Evolutionary conservation across 2,888 invertebrate species (phyloP), one percentile per base, ranked within the genome.

Genomic region (Branchinecta sandiegonensis): DNA sequence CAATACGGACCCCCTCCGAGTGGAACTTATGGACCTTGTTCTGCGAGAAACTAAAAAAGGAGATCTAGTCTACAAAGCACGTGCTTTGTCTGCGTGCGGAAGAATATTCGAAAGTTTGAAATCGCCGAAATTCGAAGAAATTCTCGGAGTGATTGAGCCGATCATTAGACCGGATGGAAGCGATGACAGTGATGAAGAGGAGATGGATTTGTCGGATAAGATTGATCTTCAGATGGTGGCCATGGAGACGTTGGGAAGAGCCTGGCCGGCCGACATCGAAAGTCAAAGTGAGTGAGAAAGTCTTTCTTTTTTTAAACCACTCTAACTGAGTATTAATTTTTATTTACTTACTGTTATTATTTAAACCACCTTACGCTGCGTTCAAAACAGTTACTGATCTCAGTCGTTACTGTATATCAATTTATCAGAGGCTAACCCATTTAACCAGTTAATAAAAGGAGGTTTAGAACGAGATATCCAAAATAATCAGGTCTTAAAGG

Each of bases 181-280:
- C 8, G 63, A 56, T 17, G 37, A 37, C 37, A 37, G 37, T 37
- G 63, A 56, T 17, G 63, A 56, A 17, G 63, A 56, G 23, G 63
- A 56, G 23, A 56, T 11, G n/a, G 63, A 56, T 23, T 23, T 17
- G 23, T 17, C n/a, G 63, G 63, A 56, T 8, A n/a, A 17, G n/a
- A n/a, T 56, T 56, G 63, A 56, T 10, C 63, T 56, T 56, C 63
- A 56, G 23, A 56, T 56, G n/a, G 63, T 56, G n/a, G 63, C 63
- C n/a, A 56, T 56, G n/a, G 63, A 56, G 63, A 23, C 63, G n/a
- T 9, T 56, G 12, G 63, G 63, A 56, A 56, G 23, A 10, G 63
- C 63, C 14, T 56, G 63, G 63, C 63, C 63, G 23, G 63, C n/a
- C n/a, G 63, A 56, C 63, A n/a, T 37, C 37, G 37, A 37, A 37